Percentiles rank a stretch among this genome's conserved stretches.
phyloP scores from a whole-genome alignment of 2,797 vertebrate genomes.

The Crotalus adamanteus region DNA sequence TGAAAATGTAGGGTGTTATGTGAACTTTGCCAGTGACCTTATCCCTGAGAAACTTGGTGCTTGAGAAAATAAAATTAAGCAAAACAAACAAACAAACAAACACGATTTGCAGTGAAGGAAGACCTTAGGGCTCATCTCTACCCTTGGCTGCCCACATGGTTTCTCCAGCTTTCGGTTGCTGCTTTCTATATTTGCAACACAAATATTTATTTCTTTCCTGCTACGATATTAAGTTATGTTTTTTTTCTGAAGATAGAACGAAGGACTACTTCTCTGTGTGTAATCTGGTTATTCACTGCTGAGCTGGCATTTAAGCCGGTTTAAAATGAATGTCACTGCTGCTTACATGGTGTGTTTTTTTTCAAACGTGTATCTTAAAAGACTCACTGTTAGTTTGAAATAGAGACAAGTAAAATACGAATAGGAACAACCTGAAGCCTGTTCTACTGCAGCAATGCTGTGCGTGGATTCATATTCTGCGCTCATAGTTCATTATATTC shows the following conservation, averaged over 20 bases:
- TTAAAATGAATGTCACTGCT: slow-evolving; percentile 61
- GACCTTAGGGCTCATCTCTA: no score
- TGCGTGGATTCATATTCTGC: slow-evolving; percentile 25
- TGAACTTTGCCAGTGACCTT: neutral
- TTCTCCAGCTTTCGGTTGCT: neutral
- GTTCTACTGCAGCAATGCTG: slow-evolving; percentile 37
- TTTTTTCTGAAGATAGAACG: neutral
- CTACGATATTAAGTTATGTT: neutral
- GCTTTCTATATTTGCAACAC: slow-evolving; percentile 10
- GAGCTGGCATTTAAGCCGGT: slow-evolving; percentile 69
- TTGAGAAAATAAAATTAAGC: neutral
- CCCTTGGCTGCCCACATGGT: neutral
- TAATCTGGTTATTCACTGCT: slow-evolving; percentile 70
- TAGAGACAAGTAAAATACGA: slow-evolving; percentile 53
- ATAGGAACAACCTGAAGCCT: slow-evolving; percentile 51
- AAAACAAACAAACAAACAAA: neutral
- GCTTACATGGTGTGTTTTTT: slow-evolving; percentile 52
- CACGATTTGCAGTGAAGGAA: neutral
- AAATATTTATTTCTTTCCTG: slow-evolving; percentile 45
- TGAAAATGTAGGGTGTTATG: neutral
- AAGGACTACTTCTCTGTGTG: neutral
- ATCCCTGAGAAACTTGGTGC: neutral
- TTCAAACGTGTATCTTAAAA: slow-evolving; percentile 43
- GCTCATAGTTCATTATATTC: slow-evolving; percentile 50
- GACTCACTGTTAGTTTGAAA: slow-evolving; percentile 52